Evolutionary conservation across 2,797 vertebrate species (phyloP).

Genomic region (Lophura swinhoii): DNA sequence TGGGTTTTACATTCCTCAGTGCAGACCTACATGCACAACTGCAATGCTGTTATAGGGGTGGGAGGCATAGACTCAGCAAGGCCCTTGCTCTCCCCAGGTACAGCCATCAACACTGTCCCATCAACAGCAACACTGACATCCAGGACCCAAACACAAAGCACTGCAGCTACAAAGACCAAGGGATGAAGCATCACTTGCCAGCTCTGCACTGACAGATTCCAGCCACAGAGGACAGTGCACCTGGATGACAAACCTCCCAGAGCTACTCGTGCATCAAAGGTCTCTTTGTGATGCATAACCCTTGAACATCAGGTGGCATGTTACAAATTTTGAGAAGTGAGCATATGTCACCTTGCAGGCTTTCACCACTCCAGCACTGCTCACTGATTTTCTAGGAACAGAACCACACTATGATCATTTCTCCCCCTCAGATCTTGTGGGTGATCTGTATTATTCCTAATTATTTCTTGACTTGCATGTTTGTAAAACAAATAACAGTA

Average conservation of each 20-base stretch:
- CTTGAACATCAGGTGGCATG: not conserved
- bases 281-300: not conserved
- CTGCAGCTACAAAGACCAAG: too few species aligned
- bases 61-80: not conserved
- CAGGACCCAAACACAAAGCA: accelerated
- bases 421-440: not conserved
- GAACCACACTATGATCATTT: not conserved
- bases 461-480: not conserved
- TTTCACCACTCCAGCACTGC: not conserved
- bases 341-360: not conserved
- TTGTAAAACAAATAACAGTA: slow-evolving; percentile 28
- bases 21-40: not conserved
- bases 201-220: not conserved
- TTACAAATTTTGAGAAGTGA: not conserved
- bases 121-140: accelerated
- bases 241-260: not conserved
- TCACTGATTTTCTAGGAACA: not conserved
- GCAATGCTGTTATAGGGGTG: not conserved
- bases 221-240: accelerated
- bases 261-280: not conserved
- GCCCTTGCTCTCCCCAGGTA: not conserved
- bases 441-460: not conserved
- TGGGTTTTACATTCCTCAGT: not conserved
- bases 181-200: not conserved
- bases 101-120: not conserved